Percentiles rank a stretch among this genome's conserved stretches.
phyloP scores from a whole-genome alignment of 1,140 invertebrate species.

The Diprion similis region DNA sequence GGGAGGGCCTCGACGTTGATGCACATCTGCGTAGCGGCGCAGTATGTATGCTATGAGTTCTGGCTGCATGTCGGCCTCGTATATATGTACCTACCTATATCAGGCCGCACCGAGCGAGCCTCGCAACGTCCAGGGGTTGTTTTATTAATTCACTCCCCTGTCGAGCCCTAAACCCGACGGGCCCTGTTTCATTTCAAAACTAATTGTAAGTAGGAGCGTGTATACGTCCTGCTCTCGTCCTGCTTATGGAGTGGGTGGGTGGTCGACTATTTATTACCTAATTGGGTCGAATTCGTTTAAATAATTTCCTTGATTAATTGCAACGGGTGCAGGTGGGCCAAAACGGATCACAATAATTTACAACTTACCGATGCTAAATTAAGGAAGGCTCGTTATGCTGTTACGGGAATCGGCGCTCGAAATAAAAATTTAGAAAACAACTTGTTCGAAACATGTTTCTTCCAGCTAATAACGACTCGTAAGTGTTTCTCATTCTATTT shows the following conservation, averaged over 20 bases:
- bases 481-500: too few relatives aligned
- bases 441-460: too few relatives aligned
- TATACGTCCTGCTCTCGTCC: neutral
- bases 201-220: neutral
- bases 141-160: conserved; percentile 50
- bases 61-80: neutral
- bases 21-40: conserved; percentile 45
- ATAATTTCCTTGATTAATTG: conserved; percentile 32
- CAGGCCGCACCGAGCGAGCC: neutral
- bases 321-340: conserved; percentile 34
- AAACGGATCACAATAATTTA: neutral
- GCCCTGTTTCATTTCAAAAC: neutral
- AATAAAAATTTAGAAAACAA: too few relatives aligned
- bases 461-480: too few relatives aligned
- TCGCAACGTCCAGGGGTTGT: conserved; percentile 38
- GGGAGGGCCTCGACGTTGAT: conserved; percentile 22
- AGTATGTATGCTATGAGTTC: neutral
- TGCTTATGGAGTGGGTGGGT: conserved; percentile 29
- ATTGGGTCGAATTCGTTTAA: conserved; percentile 31
- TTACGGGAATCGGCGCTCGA: too few relatives aligned
- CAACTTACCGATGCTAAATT: too few relatives aligned
- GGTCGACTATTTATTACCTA: conserved; percentile 45
- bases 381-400: too few relatives aligned
- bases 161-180: conserved; percentile 28
- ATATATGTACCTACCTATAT: neutral